Evolutionary conservation across 2,797 vertebrate species (phyloP).

Genomic region (Lagorchestes hirsutus): DNA sequence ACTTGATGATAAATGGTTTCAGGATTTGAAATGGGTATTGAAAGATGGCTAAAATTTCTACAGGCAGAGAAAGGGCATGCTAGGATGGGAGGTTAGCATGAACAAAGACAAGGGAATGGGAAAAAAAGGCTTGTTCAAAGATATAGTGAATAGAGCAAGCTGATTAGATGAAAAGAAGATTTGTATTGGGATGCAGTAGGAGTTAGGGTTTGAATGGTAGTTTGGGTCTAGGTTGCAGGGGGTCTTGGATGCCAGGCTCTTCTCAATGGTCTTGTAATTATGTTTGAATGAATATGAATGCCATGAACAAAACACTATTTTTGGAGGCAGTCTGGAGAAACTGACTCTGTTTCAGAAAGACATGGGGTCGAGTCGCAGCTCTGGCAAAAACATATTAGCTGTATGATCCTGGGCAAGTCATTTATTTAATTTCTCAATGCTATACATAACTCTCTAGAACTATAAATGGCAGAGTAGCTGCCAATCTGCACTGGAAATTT

Average conservation of each 20-base stretch:
- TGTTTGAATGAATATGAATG: neutral
- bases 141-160: neutral
- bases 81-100: neutral
- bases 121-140: neutral
- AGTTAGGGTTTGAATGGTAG: neutral
- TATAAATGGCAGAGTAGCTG: neutral
- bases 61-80: neutral
- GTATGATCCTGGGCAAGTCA: neutral
- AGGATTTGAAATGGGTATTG: neutral
- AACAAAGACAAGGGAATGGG: neutral
- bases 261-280: neutral
- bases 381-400: neutral
- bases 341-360: neutral
- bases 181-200: neutral
- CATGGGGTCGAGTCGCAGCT: neutral
- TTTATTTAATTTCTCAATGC: neutral
- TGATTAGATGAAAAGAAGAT: neutral
- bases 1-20: neutral
- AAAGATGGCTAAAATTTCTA: neutral
- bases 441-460: neutral
- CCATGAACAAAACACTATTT: neutral
- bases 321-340: neutral
- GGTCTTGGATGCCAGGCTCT: neutral
- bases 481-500: neutral
- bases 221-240: neutral